Conservation (phyloP, 2,113 vertebrate genomes). For the Festucalex cinctus region DNA sequence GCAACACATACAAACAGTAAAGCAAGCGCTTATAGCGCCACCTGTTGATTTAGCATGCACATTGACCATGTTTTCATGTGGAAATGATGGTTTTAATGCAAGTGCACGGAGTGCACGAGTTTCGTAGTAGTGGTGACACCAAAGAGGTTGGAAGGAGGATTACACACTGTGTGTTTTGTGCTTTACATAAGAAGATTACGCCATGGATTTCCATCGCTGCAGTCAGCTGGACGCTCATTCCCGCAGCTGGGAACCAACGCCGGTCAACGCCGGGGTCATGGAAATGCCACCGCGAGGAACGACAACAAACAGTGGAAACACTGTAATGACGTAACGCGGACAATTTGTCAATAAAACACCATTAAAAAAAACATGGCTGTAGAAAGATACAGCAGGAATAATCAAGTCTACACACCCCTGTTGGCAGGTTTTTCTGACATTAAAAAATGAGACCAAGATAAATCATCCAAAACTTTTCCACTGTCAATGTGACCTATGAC, state of each 20-base stretch:
- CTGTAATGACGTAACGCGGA: not conserved
- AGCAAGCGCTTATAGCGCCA: not conserved
- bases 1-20: not conserved
- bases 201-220: constrained; percentile 56
- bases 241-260: constrained; percentile 38
- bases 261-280: constrained; percentile 27
- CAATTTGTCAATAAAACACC: not conserved
- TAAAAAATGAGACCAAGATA: no score
- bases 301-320: constrained; percentile 25
- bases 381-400: not conserved
- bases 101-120: not conserved
- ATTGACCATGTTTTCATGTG: not conserved
- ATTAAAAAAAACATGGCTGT: not conserved
- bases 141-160: constrained; percentile 48
- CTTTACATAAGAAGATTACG: constrained; percentile 70
- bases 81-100: not conserved
- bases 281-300: constrained; percentile 45
- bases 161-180: constrained; percentile 63
- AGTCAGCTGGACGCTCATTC: constrained; percentile 56
- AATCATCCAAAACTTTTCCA: no score
- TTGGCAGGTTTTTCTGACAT: not conserved
- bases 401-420: not conserved
- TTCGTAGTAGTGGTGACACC: constrained; percentile 20
- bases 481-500: no score
- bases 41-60: not conserved